Evolutionary conservation across 1,140 invertebrate species (phyloP).

Genomic region (Atta cephalotes): DNA sequence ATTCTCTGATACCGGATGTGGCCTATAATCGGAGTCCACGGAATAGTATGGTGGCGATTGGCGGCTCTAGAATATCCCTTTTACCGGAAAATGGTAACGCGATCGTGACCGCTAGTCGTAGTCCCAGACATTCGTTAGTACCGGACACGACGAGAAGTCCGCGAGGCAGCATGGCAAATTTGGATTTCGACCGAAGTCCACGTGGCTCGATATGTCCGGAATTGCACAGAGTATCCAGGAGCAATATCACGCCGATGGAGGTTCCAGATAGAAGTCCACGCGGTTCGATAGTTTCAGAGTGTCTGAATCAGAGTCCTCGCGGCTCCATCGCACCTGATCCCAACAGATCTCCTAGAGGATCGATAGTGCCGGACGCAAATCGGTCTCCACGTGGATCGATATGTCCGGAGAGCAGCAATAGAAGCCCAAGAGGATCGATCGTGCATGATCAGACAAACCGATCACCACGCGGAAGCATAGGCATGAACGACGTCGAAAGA

Average conservation of each 20-base stretch:
- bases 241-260: conserved; percentile 85
- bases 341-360: conserved; percentile 88
- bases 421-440: conserved; percentile 88
- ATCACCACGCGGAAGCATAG: conserved; percentile 88
- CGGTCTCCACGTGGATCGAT: conserved; percentile 86
- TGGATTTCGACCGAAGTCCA: conserved; percentile 87
- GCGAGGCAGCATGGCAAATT: conserved; percentile 84
- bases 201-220: conserved; percentile 88
- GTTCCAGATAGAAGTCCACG: conserved; percentile 86
- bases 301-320: conserved; percentile 86
- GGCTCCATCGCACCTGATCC: conserved; percentile 87
- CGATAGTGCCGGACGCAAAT: conserved; percentile 87
- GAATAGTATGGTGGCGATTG: conserved; percentile 88
- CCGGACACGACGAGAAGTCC: conserved; percentile 87
- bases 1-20: conserved; percentile 86
- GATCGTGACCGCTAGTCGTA: conserved; percentile 79
- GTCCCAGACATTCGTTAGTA: conserved; percentile 88
- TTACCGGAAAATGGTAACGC: conserved; percentile 79
- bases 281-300: conserved; percentile 87
- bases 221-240: conserved; percentile 87
- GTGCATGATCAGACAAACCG: conserved; percentile 83
- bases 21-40: conserved; percentile 88
- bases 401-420: conserved; percentile 81
- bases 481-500: conserved; percentile 79
- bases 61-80: conserved; percentile 73